Conservation (phyloP, 2,797 vertebrate genomes). For the Epinephelus awoara region DNA sequence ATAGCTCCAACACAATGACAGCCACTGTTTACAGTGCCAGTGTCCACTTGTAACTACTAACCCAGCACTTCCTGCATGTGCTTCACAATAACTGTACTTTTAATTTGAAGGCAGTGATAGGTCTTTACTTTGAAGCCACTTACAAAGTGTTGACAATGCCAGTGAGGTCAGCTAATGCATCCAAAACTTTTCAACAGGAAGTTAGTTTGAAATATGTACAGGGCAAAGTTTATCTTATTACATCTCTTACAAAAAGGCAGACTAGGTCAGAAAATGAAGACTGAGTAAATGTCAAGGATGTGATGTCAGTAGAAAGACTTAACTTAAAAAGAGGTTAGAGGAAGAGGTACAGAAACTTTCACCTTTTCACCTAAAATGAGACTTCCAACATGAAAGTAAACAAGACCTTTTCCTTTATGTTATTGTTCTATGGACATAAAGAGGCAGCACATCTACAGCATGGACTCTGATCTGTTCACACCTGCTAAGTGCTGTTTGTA, state of each 20-base stretch:
- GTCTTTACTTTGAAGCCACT: not conserved
- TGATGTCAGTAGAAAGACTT: not conserved
- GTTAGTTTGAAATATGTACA: not conserved
- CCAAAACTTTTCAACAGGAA: not conserved
- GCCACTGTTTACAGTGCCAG: too few relatives aligned
- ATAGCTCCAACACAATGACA: too few relatives aligned
- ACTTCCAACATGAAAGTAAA: not conserved
- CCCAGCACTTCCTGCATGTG: not conserved
- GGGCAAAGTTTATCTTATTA: not conserved
- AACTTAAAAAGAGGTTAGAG: not conserved
- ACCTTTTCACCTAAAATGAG: not conserved
- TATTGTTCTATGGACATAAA: not conserved
- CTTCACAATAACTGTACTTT: not conserved
- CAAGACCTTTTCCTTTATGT: not conserved
- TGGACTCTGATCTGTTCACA: not conserved
- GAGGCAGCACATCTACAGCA: not conserved
- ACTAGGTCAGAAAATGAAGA: not conserved
- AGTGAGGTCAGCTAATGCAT: not conserved
- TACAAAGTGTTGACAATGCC: not conserved
- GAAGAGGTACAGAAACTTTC: not conserved
- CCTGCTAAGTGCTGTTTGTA: not conserved
- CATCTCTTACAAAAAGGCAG: not conserved
- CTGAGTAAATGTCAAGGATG: not conserved
- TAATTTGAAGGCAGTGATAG: not conserved
- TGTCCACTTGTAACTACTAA: not conserved